A percentile compares a stretch with the other conserved stretches of the same genome.
Evolutionary conservation across 2,113 vertebrate species (phyloP).

Genomic region (Charadrius vociferus): DNA sequence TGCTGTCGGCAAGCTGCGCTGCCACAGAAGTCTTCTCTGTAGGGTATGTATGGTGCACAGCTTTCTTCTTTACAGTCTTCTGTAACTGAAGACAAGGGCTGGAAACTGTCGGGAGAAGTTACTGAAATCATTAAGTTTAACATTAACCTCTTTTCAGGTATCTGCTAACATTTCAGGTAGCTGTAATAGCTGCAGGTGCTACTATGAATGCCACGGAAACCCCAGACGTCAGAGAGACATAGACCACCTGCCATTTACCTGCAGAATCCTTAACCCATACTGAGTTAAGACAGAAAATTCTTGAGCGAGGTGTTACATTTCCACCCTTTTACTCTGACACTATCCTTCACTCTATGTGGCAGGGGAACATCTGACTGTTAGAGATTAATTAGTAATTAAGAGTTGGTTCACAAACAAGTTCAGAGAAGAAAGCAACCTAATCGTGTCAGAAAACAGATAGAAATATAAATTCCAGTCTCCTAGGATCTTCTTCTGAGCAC

Average conservation of each 20-base stretch:
- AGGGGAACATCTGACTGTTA: neutral
- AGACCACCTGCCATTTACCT: neutral
- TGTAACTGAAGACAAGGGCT: neutral
- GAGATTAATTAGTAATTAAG: conserved; percentile 37
- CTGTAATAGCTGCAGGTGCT: neutral
- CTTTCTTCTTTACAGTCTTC: neutral
- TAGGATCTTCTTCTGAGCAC: neutral
- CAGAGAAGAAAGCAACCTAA: neutral
- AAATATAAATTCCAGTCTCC: neutral
- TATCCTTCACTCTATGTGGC: neutral
- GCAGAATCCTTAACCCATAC: neutral
- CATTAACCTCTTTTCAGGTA: neutral
- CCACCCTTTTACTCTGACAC: neutral
- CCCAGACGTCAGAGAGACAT: accelerated
- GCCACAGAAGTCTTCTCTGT: neutral
- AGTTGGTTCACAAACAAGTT: neutral
- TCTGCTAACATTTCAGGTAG: neutral
- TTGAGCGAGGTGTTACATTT: neutral
- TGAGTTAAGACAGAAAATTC: neutral
- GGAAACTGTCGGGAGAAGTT: neutral
- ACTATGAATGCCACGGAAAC: neutral
- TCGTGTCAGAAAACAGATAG: neutral
- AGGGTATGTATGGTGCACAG: neutral
- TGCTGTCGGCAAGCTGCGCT: neutral
- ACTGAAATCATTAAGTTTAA: neutral